Conservation (phyloP, 2,797 vertebrate genomes). For the Hyperoplus immaculatus region DNA sequence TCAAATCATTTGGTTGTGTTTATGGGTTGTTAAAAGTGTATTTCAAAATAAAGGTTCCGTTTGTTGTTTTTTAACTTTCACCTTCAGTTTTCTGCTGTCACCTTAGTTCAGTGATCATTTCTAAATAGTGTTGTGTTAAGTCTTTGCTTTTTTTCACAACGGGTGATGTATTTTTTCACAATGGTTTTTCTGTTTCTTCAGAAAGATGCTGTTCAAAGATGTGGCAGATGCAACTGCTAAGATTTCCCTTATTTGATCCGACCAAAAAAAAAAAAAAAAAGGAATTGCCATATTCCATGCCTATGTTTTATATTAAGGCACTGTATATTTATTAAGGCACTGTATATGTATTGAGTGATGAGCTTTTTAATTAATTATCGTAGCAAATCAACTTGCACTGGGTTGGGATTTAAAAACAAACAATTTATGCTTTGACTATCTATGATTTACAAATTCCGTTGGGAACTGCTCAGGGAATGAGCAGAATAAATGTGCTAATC, state of each 20-base stretch:
- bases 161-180: background rate
- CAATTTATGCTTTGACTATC: background rate
- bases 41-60: background rate
- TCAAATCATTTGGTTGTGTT: conserved; percentile 8
- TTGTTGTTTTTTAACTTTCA: conserved; percentile 13
- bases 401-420: background rate
- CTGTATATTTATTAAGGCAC: conserved; percentile 1
- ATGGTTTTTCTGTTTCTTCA: conserved; percentile 7
- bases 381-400: background rate
- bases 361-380: background rate
- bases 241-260: background rate
- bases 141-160: conserved; percentile 25
- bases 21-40: background rate
- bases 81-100: conserved; percentile 14
- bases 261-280: too few species aligned
- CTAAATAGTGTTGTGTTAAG: background rate
- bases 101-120: background rate
- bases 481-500: conserved; percentile 49
- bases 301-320: conserved; percentile 1
- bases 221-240: background rate
- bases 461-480: conserved; percentile 20
- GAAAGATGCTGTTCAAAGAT: conserved; percentile 18
- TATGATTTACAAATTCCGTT: conserved; percentile 25
- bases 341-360: background rate
- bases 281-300: background rate